phyloP scores from a whole-genome alignment of 1,140 invertebrate species.

The Gonioctena quinquepunctata region DNA sequence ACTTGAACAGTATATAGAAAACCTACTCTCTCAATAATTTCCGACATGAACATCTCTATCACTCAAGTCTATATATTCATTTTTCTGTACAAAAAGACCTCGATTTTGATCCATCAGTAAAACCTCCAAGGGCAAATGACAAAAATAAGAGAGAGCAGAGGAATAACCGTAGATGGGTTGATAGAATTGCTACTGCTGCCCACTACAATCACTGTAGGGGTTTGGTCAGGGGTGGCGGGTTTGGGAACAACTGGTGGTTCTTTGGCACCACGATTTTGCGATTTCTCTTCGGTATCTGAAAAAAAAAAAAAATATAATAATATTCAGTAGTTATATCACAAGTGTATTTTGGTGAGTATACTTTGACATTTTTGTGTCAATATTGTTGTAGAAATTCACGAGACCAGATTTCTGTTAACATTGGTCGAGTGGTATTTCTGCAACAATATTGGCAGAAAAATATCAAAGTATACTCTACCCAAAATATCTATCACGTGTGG shows the following conservation, averaged over 20 bases:
- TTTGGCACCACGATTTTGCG: neutral
- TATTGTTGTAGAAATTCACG: too few relatives aligned
- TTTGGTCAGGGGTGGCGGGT: neutral
- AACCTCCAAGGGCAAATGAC: neutral
- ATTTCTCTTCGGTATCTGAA: neutral
- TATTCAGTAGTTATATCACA: too few relatives aligned
- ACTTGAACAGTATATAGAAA: neutral
- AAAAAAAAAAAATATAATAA: too few relatives aligned
- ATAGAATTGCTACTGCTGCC: neutral
- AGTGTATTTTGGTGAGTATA: too few relatives aligned
- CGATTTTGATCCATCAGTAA: neutral
- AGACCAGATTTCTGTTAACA: too few relatives aligned
- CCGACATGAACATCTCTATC: neutral
- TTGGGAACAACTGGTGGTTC: neutral
- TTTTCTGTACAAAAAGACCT: neutral
- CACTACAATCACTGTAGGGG: neutral
- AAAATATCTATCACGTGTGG: too few relatives aligned
- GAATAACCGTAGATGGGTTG: neutral
- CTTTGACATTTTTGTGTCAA: too few relatives aligned
- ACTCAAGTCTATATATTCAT: neutral
- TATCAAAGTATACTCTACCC: too few relatives aligned
- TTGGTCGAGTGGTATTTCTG: too few relatives aligned
- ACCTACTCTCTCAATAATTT: neutral
- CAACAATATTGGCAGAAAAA: too few relatives aligned
- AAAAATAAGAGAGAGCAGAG: neutral